These are phyloP conservation scores for Addax nasomaculatus DNA, from an alignment of 2,113 vertebrate genomes.

Conservation along the genomic window DNA sequence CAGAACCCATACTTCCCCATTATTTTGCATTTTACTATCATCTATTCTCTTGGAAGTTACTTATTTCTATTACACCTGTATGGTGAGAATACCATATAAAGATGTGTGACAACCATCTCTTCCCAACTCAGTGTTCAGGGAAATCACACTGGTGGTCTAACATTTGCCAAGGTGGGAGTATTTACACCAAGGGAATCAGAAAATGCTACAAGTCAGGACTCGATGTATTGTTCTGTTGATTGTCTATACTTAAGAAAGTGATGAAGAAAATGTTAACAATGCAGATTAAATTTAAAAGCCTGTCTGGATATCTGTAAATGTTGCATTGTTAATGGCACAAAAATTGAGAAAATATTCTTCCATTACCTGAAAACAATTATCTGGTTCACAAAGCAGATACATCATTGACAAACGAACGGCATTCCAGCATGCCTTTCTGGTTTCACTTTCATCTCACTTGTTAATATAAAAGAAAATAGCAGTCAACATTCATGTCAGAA, in stretches of 20 bases:
- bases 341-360: constrained; percentile 17
- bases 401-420: not conserved
- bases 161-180: not conserved
- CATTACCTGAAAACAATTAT: not conserved
- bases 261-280: constrained; percentile 25
- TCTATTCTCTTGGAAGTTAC: not conserved
- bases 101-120: rapidly evolving
- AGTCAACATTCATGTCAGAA: not conserved
- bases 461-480: not conserved
- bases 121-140: not conserved
- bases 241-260: constrained; percentile 26
- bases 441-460: not conserved
- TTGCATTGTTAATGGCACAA: not conserved
- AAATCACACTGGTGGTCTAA: not conserved
- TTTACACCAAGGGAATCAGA: constrained; percentile 1
- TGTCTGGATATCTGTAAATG: not conserved
- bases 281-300: constrained; percentile 37
- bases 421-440: not conserved
- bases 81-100: not conserved
- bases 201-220: not conserved
- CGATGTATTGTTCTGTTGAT: constrained; percentile 26
- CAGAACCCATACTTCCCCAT: not conserved
- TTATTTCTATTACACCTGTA: not conserved
- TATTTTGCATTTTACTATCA: not conserved
- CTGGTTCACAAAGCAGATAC: constrained; percentile 9